phyloP scores from a whole-genome alignment of 2,888 invertebrate species.

The Ochropacha duplaris region DNA sequence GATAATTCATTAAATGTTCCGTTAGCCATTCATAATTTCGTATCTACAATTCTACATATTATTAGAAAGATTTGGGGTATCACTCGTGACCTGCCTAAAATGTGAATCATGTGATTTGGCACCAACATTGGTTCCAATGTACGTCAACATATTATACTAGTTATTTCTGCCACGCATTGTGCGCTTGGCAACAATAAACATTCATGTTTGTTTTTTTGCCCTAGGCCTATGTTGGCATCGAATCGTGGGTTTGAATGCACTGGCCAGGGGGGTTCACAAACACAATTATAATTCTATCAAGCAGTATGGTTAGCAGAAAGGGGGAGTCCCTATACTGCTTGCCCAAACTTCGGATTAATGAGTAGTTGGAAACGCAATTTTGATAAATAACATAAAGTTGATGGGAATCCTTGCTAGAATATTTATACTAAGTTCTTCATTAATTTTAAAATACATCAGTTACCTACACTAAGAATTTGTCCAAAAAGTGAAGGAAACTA shows the following conservation, averaged over 20 bases:
- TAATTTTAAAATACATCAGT: too few species aligned
- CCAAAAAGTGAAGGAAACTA: too few species aligned
- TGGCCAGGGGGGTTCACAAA: background rate
- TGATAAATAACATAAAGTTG: background rate
- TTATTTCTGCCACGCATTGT: slow-evolving; percentile 65
- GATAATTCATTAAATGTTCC: slow-evolving; percentile 1
- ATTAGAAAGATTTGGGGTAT: slow-evolving; percentile 56
- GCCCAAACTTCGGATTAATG: too few species aligned
- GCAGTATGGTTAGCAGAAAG: background rate
- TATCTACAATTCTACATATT: slow-evolving; percentile 8
- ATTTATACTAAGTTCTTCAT: background rate
- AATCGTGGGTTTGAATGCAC: slow-evolving; percentile 1
- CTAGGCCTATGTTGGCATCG: slow-evolving; percentile 31
- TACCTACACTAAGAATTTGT: too few species aligned
- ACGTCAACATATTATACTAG: slow-evolving; percentile 56
- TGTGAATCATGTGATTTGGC: slow-evolving; percentile 78
- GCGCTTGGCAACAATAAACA: slow-evolving; percentile 64
- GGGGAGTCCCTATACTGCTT: too few species aligned
- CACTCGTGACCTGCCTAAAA: slow-evolving; percentile 72
- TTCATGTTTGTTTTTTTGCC: slow-evolving; percentile 35
- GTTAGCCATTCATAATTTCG: slow-evolving; percentile 20
- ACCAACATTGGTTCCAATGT: slow-evolving; percentile 59
- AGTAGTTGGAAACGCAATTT: background rate
- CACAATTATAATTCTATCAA: background rate
- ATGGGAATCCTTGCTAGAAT: background rate